These are phyloP conservation scores for Orius insidiosus DNA, from an alignment of 1,140 invertebrate species.

Conservation along the genomic window DNA sequence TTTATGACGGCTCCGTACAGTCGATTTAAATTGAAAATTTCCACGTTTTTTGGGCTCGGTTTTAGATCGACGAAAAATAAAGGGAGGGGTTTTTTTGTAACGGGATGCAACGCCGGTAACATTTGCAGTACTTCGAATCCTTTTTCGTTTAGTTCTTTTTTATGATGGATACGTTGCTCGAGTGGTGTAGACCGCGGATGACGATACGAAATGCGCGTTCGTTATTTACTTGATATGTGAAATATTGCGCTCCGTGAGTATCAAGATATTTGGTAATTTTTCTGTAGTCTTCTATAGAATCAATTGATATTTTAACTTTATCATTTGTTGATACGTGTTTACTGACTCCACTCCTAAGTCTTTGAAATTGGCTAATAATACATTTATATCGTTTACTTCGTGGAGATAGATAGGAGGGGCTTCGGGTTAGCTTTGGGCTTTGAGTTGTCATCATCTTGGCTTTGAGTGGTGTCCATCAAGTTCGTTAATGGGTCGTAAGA, in stretches of 20 bases:
- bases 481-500: no score
- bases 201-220: conserved; percentile 1
- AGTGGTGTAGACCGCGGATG: conserved; percentile 4
- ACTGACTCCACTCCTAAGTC: not conserved
- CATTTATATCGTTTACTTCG: conserved; percentile 1
- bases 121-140: conserved; percentile 4
- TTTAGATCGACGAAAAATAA: conserved; percentile 24
- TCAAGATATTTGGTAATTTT: not conserved
- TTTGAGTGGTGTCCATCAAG: no score
- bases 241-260: not conserved
- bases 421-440: no score
- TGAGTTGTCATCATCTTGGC: no score
- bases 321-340: not conserved
- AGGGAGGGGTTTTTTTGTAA: conserved; percentile 21
- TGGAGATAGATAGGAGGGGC: conserved; percentile 1
- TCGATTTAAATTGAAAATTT: conserved; percentile 21
- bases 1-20: conserved; percentile 21
- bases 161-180: not conserved
- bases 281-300: conserved; percentile 1
- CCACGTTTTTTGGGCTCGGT: conserved; percentile 23
- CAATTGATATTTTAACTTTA: conserved; percentile 1
- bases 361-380: not conserved
- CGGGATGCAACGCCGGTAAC: not conserved
- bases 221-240: conserved; percentile 10
- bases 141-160: conserved; percentile 5